Conservation (phyloP, 2,888 invertebrate genomes). For the Dynastes maya region DNA sequence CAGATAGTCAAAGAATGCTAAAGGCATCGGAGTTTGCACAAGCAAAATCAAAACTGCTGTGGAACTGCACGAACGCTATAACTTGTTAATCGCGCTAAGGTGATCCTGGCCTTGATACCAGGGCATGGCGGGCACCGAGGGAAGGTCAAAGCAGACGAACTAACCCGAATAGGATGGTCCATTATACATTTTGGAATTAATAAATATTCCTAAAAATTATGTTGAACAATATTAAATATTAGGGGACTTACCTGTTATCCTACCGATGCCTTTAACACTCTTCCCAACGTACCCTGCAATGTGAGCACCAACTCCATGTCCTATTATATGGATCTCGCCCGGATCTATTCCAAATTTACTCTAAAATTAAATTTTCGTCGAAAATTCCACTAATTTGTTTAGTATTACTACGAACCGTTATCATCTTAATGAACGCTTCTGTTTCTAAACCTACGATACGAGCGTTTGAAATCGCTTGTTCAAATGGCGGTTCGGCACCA, state of each 20-base stretch:
- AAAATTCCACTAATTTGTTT: too few relatives aligned
- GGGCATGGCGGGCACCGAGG: too few relatives aligned
- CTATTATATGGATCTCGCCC: constrained; percentile 70
- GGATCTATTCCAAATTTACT: constrained; percentile 52
- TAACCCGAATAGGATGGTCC: too few relatives aligned
- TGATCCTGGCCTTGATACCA: too few relatives aligned
- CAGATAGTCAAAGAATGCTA: too few relatives aligned
- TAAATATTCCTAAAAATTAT: neutral
- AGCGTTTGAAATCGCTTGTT: constrained; percentile 75
- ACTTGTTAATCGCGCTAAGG: too few relatives aligned
- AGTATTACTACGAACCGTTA: constrained; percentile 12
- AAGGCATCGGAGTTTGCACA: too few relatives aligned
- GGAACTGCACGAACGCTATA: too few relatives aligned
- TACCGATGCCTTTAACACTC: constrained; percentile 60
- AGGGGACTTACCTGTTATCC: constrained; percentile 65
- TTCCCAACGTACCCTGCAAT: constrained; percentile 72
- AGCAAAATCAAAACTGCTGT: too few relatives aligned
- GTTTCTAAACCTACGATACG: constrained; percentile 74
- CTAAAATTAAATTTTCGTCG: constrained; percentile 49
- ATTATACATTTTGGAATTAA: too few relatives aligned
- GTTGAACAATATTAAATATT: too few relatives aligned
- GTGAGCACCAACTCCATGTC: constrained; percentile 73
- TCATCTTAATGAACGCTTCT: constrained; percentile 66
- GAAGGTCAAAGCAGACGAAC: too few relatives aligned
- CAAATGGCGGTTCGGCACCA: constrained; percentile 73